Base-by-base conservation (phyloP, 2,113 vertebrate species). In the Brachyistius frenatus region DNA sequence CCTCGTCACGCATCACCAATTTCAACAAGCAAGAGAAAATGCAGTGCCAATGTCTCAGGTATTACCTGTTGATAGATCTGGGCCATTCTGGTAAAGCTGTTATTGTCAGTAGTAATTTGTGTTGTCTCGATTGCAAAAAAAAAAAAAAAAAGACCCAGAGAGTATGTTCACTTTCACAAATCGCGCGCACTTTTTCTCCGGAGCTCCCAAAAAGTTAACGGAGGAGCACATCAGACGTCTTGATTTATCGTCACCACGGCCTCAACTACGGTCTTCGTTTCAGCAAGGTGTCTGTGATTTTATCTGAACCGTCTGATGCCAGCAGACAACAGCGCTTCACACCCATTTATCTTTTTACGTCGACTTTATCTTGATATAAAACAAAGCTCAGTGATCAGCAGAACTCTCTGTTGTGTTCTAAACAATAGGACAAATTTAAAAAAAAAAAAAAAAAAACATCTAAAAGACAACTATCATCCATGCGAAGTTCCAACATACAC, bases 201-300 rank as follows among this genome's bases (percentile, higher is more conserved):
- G 61, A 66, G 31, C 5, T 53, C 6, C 23, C 5, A 64, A 52
- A 72, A 76, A 9, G 44, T 73, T 15, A 30, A 39, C 53, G 3
- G 3, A 53, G 6, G 7, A 54, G 41, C 63, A 32, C 49, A 41
- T 33, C 5, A 23, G 6, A 63, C 23, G 37, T 71, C 39, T 52
- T 68, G 7, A 70, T 66, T 61, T 84, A 30, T 67, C 76, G 44
- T 15, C 69, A 73, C 66, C 47, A 41, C 37, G 58, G 32, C 31
- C 7, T 16, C 36, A 66, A 37, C 33, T 5, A 44, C 11, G 11
- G 14, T 13, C 10, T 5, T 55, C 11, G 4, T 36, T 73, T 54
- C 55, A 67, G 41, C 61, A 66, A 41, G 44, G 78, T 37, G 49
- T 62, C 6, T 8, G 4, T 14, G 23, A 68, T 52, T 39, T 56